A percentile compares a stretch with the other conserved stretches of the same genome.
These are phyloP conservation scores for Apogon talboti DNA, from an alignment of 2,797 vertebrate species.

Conservation along the genomic window DNA sequence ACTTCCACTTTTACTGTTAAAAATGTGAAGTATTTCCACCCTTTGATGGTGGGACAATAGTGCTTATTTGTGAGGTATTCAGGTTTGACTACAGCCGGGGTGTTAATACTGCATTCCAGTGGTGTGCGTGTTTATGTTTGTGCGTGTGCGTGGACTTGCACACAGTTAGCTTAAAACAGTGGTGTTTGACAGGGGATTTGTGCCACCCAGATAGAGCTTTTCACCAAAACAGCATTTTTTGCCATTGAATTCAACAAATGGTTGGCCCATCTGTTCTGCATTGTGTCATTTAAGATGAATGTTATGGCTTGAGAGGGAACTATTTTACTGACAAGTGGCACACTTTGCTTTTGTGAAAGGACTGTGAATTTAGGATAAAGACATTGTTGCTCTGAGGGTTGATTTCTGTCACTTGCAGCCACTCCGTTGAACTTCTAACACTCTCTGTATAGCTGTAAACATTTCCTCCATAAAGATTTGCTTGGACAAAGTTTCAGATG, in stretches of 20 bases:
- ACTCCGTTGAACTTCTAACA: slow-evolving; percentile 38
- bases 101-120: slow-evolving; percentile 56
- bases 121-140: slow-evolving; percentile 18
- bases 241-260: slow-evolving; percentile 11
- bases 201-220: slow-evolving; percentile 50
- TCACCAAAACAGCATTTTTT: slow-evolving; percentile 53
- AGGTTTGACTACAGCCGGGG: slow-evolving; percentile 28
- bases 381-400: slow-evolving; percentile 49
- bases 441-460: slow-evolving; percentile 18
- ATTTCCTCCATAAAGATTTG: slow-evolving; percentile 39
- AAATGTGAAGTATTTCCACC: slow-evolving; percentile 42
- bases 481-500: slow-evolving; percentile 48
- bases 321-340: slow-evolving; percentile 12
- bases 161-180: slow-evolving; percentile 36
- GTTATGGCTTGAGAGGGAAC: not conserved
- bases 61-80: slow-evolving; percentile 53
- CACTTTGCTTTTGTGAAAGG: slow-evolving; percentile 14
- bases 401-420: slow-evolving; percentile 48
- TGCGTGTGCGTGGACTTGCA: slow-evolving; percentile 31
- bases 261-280: not conserved
- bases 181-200: slow-evolving; percentile 42
- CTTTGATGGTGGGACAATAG: slow-evolving; percentile 43
- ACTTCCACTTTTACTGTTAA: slow-evolving; percentile 13
- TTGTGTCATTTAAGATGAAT: slow-evolving; percentile 22
- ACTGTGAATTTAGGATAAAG: slow-evolving; percentile 26